A percentile compares a stretch with the other conserved stretches of the same genome.
These are phyloP conservation scores for Psix sp. DNA, from an alignment of 1,140 invertebrate species.

Conservation along the genomic window DNA sequence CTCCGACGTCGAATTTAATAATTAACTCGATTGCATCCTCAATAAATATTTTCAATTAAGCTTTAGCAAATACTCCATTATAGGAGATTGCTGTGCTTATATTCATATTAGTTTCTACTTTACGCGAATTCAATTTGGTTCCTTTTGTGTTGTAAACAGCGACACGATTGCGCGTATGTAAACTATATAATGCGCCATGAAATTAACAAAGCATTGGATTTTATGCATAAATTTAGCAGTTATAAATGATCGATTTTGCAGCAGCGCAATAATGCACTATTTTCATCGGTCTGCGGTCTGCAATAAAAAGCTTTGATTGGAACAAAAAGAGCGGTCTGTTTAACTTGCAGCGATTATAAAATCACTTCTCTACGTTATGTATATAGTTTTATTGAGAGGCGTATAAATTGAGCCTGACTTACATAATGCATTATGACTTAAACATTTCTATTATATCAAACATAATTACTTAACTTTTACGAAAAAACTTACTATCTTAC, in stretches of 20 bases:
- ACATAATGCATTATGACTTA: no score
- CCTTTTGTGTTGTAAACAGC: constrained; percentile 12
- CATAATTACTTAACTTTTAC: no score
- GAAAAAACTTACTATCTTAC: no score
- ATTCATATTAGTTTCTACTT: constrained; percentile 2
- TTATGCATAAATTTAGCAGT: constrained; percentile 34
- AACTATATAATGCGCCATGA: constrained; percentile 8
- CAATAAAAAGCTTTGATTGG: constrained; percentile 28
- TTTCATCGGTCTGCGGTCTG: constrained; percentile 27
- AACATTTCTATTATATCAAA: no score
- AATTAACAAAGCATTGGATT: constrained; percentile 29
- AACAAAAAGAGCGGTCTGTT: constrained; percentile 35
- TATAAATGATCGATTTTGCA: constrained; percentile 33
- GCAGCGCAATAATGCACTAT: constrained; percentile 28
- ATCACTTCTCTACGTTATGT: constrained; percentile 21
- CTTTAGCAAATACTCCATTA: constrained; percentile 11
- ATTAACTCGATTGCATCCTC: constrained; percentile 18
- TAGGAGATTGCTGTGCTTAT: constrained; percentile 4
- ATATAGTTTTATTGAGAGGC: constrained; percentile 31
- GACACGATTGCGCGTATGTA: constrained; percentile 27
- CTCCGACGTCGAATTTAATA: constrained; percentile 1
- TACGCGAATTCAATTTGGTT: constrained; percentile 22
- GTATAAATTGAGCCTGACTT: constrained; percentile 20
- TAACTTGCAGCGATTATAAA: constrained; percentile 39
- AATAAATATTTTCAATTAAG: constrained; percentile 10